Base-by-base conservation (phyloP, 2,113 vertebrate genomes). In the Barbus barbus region DNA sequence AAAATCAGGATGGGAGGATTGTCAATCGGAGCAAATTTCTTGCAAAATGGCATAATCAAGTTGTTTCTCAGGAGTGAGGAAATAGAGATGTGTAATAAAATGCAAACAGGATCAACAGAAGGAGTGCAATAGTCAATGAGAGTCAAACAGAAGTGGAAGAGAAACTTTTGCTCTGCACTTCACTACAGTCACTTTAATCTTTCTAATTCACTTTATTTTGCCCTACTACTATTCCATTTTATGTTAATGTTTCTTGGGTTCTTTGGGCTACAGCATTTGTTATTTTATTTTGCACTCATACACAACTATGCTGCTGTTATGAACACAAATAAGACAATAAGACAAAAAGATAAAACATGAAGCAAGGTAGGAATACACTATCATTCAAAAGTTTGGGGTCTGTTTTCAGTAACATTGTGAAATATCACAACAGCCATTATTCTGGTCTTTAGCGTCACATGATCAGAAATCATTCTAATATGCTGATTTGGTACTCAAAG, bases 61-160 rank as follows among this genome's bases (percentile, higher is more conserved):
- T 5, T 44, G 44, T 63, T 87, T 74, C 41, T 74, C 44, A 67
- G 80, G 72, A 83, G 83, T 31, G 61, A 63, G 65, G 65, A 48
- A 44, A 87, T 14, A 9, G 44, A 46, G 73, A 78, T 75, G 83
- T 65, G 58, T 51, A 85, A 85, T 87, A 46, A 75, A 85, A 87
- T 31, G 74, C 44, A 36, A 87, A 83, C 80, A 74, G 46, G 36
- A 78, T 84, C 77, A 69, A 81, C n/a, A n/a, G 11, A 24, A 18
- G 1, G 41, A 24, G 20, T 44, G 41, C 41, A 44, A 44, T 44
- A 44, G 18, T 2, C 38, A 9, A 63, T 9, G 8, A 18, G 26
- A 51, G 41, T 8, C 3, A 48, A 41, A 28, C 1, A 13, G 48
- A 41, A 5, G 33, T 56, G 44, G 1, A 9, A 36, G 1, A 53